Evolutionary conservation across 2,888 invertebrate genomes (phyloP), one percentile per base, ranked within the genome.

Genomic region (Erannis defoliaria): DNA sequence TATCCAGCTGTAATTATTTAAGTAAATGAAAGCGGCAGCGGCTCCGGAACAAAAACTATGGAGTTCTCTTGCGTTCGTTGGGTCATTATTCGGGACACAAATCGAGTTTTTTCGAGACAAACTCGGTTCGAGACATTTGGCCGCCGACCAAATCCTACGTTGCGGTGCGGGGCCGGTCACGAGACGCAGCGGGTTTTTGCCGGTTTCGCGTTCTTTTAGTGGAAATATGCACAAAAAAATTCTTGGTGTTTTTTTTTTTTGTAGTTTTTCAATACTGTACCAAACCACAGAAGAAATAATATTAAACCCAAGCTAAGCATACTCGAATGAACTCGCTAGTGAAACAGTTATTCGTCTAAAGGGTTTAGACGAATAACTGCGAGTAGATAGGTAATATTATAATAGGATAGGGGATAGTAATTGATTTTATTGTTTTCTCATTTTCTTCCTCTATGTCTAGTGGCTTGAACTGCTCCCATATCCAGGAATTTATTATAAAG

Each of bases 61-160:
- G 78, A 80, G 76, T 80, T n/a, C 40, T 40, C 40, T 45, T 16
- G 31, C 46, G 46, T 46, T 77, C 81, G 78, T 76, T 74, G 73
- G 77, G 78, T 81, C 81, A 83, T 84, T 84, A 84, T 82, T 74
- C 79, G 74, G 70, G 78, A 81, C 82, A 80, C 83, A 84, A 85
- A 85, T 84, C 77, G 81, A 81, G 84, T 85, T 84, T 82, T 80
- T 81, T 74, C 70, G 76, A 82, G 80, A 80, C 81, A 80, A 78
- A 77, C 78, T 78, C 80, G 74, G 78, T 75, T 68, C 78, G 74
- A 68, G 73, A 67, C 69, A 66, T 61, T 78, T 86, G 86, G 86
- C 86, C 75, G 37, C 6, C 56, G 58, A 81, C 86, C 86, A 86
- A 82, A 72, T 71, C 73, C 74, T 58, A 51, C 48, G 33, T 40